phyloP scores from a whole-genome alignment of 2,113 vertebrate genomes.

The Scartelaos histophorus region DNA sequence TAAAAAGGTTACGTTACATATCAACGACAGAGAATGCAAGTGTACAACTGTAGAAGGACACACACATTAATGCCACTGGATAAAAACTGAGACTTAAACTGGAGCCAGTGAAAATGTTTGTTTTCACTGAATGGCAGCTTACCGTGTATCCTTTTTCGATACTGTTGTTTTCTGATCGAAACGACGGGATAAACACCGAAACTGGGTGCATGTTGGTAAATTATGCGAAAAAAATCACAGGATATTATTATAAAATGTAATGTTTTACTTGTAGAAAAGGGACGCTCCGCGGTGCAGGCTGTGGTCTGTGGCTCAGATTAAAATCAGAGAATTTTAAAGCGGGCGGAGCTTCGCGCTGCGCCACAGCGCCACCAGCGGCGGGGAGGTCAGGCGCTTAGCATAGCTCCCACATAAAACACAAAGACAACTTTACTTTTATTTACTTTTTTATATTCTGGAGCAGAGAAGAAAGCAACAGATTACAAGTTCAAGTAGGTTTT shows the following conservation, averaged over 20 bases:
- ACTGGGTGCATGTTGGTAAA: slow-evolving; percentile 69
- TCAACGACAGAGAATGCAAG: background rate
- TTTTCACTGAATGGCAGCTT: slow-evolving; percentile 42
- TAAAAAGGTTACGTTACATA: background rate
- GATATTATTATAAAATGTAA: background rate
- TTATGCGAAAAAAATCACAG: background rate
- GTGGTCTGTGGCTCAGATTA: slow-evolving; percentile 33
- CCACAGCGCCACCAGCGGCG: slow-evolving; percentile 36
- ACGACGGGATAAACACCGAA: slow-evolving; percentile 90
- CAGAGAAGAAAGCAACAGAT: background rate
- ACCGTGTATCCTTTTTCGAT: slow-evolving; percentile 93
- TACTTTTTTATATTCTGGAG: too few relatives aligned
- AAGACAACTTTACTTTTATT: background rate
- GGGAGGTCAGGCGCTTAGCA: slow-evolving; percentile 28
- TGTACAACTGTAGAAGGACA: background rate
- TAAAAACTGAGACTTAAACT: slow-evolving; percentile 1
- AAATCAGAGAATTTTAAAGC: slow-evolving; percentile 39
- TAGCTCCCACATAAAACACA: background rate
- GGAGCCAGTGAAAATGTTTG: background rate
- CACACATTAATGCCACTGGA: background rate
- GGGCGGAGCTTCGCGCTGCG: background rate
- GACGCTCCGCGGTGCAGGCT: slow-evolving; percentile 26
- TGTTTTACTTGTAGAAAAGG: background rate
- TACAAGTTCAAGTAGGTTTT: slow-evolving; percentile 61
- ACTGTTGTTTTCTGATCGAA: slow-evolving; percentile 89